Base-by-base conservation (phyloP, 2,888 invertebrate species). In the Drosophila affinis region DNA sequence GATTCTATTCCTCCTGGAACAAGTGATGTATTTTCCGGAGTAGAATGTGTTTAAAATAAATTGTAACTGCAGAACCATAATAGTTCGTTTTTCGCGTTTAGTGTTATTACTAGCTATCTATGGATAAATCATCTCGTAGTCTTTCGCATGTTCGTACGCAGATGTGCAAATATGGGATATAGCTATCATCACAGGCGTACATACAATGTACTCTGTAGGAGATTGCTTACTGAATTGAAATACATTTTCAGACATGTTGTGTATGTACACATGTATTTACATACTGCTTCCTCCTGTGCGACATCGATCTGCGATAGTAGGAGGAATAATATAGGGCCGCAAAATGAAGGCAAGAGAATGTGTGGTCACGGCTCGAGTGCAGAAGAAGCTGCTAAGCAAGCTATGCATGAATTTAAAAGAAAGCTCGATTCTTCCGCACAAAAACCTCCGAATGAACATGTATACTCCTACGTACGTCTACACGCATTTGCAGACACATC, bases 331-430 rank as follows among this genome's bases (percentile, higher is more conserved):
- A 14, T 5, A 39, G 14, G 14, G 14, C 39, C 14, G 14, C 3
- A 21, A 21, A 21, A 21, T 3, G 21, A 21, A 21, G 21, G 6
- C 39, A 39, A 39, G 39, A 14, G 14, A 39, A 39, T 39, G 58
- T 48, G 34, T 44, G 46, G 10, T 21, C 29, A 32, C 29, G 45
- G 32, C 34, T 21, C 17, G 32, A 57, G 46, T 32, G 27, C 55
- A 48, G 51, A 45, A 55, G 47, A 27, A 46, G 65, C 45, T 32
- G 54, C 54, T 68, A 54, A 46, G 51, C 62, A 45, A 67, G 54
- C 61, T 54, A 39, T 39, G 39, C 39, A 57, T 72, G 72, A 77
- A 82, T 82, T 65, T 69, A 62, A 82, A 79, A 82, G 74, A 79
- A 77, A 61, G 77, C 71, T 74, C 54, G 57, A 74, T 71, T 77